Evolutionary conservation across 2,113 vertebrate species (phyloP).

Genomic region (Pangasianodon gigas): DNA sequence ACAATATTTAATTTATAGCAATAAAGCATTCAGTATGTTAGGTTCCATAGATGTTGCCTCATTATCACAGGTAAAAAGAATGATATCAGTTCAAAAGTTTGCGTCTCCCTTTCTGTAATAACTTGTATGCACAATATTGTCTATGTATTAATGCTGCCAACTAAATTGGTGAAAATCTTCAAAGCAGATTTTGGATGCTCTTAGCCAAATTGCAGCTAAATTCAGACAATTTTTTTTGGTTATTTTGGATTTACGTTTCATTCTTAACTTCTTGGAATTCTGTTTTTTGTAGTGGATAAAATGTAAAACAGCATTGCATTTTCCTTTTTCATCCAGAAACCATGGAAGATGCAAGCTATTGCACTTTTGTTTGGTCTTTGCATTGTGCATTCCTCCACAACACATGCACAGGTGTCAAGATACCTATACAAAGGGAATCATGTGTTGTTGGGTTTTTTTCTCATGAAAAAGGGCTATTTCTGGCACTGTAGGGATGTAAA

Average conservation of each 20-base stretch:
- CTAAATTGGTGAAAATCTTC: no score
- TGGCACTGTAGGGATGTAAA: not conserved
- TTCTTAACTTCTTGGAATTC: not conserved
- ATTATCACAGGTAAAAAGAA: no score
- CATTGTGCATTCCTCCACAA: not conserved
- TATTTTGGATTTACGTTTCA: not conserved
- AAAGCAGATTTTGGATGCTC: no score
- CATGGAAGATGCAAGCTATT: not conserved
- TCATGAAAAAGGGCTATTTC: not conserved
- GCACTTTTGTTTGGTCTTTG: not conserved
- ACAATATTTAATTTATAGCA: no score
- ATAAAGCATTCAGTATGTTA: no score
- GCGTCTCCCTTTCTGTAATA: not conserved
- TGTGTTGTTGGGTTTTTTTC: not conserved
- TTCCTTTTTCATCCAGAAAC: not conserved
- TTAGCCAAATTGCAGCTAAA: no score
- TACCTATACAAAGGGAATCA: not conserved
- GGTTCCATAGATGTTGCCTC: no score
- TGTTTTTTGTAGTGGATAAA: not conserved
- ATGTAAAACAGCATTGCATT: not conserved
- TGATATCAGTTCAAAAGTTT: no score
- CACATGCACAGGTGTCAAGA: not conserved
- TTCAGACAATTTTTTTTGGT: no score
- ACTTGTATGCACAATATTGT: not conserved
- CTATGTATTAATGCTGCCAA: not conserved